phyloP scores from a whole-genome alignment of 1,140 invertebrate species.

The Lithobius niger region DNA sequence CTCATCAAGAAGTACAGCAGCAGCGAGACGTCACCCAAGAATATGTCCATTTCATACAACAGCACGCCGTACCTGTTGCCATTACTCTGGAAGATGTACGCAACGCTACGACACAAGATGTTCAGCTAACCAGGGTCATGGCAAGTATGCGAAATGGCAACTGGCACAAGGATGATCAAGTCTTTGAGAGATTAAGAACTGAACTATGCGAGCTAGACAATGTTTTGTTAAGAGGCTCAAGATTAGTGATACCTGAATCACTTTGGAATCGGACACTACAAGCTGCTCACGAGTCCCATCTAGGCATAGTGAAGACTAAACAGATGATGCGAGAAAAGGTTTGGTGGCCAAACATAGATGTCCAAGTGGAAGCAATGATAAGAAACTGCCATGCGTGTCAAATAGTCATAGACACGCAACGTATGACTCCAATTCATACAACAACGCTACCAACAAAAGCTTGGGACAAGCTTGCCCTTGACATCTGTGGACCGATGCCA shows the following conservation, averaged over 20 bases:
- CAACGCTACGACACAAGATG: too few relatives aligned
- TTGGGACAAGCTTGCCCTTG: conserved; percentile 5
- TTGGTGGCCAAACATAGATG: conserved; percentile 29
- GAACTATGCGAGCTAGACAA: not conserved
- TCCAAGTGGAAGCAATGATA: conserved; percentile 21
- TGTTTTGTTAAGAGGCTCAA: not conserved
- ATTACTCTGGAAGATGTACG: too few relatives aligned
- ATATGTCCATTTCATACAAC: too few relatives aligned
- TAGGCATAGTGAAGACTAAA: conserved; percentile 25
- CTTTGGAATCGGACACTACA: not conserved
- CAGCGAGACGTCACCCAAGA: too few relatives aligned
- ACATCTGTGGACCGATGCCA: conserved; percentile 10
- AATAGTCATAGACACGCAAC: not conserved
- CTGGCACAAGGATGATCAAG: not conserved
- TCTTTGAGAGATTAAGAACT: not conserved
- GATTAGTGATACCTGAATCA: not conserved
- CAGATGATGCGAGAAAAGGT: conserved; percentile 25
- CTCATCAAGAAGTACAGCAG: too few relatives aligned
- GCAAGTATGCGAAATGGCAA: not conserved
- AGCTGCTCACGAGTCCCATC: conserved; percentile 26
- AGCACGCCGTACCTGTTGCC: too few relatives aligned
- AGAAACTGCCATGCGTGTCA: conserved; percentile 19
- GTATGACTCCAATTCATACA: not conserved
- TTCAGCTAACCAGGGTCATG: too few relatives aligned
- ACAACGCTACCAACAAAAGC: conserved; percentile 2